Conservation (phyloP, 2,888 invertebrate species). For the Linnaemya tessellans region DNA sequence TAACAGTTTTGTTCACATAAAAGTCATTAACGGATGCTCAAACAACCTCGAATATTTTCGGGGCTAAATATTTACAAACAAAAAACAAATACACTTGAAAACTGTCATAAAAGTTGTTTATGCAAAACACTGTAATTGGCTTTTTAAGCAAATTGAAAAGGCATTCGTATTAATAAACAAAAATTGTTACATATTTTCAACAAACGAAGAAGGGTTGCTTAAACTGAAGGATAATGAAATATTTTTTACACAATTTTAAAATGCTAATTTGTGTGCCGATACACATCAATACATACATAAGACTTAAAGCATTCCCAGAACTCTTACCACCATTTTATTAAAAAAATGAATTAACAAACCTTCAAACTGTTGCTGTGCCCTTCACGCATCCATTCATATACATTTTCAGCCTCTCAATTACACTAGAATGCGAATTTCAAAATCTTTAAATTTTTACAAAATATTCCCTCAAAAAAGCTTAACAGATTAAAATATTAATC, state of each 20-base stretch:
- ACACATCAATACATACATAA: not conserved
- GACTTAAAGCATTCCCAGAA: not conserved
- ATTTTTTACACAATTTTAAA: not conserved
- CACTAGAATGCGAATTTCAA: too few species aligned
- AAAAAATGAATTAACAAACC: too few species aligned
- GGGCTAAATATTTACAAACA: not conserved
- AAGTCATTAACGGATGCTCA: not conserved
- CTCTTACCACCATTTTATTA: not conserved
- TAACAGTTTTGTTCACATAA: too few species aligned
- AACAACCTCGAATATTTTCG: not conserved
- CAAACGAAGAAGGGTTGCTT: not conserved
- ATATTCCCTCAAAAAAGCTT: too few species aligned
- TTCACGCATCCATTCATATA: too few species aligned
- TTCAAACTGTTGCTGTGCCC: too few species aligned
- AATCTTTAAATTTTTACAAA: too few species aligned
- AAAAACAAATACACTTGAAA: not conserved
- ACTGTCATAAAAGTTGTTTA: slow-evolving; percentile 10
- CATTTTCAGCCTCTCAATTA: too few species aligned
- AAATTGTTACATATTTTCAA: not conserved
- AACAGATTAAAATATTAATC: too few species aligned
- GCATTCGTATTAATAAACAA: slow-evolving; percentile 21
- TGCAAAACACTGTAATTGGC: slow-evolving; percentile 18
- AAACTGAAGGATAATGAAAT: slow-evolving; percentile 20
- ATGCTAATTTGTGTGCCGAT: not conserved
- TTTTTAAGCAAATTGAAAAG: slow-evolving; percentile 24